These are phyloP conservation scores for Oegoconia quadripuncta DNA, from an alignment of 2,888 invertebrate species.

Conservation along the genomic window DNA sequence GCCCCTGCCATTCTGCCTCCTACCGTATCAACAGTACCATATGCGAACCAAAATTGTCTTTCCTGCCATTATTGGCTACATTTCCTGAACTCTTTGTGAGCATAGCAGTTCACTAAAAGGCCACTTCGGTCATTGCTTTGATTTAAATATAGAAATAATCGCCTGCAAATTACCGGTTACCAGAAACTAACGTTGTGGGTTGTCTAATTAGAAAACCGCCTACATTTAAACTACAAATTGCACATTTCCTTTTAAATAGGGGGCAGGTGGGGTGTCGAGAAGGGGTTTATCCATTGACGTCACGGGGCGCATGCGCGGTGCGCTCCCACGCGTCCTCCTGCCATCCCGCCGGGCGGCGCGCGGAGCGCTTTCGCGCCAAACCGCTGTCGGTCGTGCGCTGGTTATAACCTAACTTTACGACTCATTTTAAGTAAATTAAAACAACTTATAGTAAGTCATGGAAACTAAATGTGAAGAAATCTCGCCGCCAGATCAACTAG, in stretches of 20 bases:
- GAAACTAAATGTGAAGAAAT: slow-evolving; percentile 40
- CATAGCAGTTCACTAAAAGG: slow-evolving; percentile 8
- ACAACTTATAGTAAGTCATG: slow-evolving; percentile 33
- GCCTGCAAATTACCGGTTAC: neutral
- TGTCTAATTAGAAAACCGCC: neutral
- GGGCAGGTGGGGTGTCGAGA: slow-evolving; percentile 26
- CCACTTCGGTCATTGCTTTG: slow-evolving; percentile 7
- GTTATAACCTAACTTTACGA: slow-evolving; percentile 53
- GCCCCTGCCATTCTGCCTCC: slow-evolving; percentile 30
- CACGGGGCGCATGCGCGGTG: slow-evolving; percentile 62
- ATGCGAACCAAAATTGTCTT: slow-evolving; percentile 6
- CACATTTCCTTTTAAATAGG: neutral
- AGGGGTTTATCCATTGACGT: slow-evolving; percentile 57
- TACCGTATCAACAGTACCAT: slow-evolving; percentile 6
- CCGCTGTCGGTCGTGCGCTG: slow-evolving; percentile 53
- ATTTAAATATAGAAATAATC: no score
- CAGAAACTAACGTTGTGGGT: neutral
- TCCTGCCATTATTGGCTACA: slow-evolving; percentile 11
- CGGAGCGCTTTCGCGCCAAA: slow-evolving; percentile 67
- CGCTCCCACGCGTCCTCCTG: slow-evolving; percentile 45
- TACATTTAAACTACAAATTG: neutral
- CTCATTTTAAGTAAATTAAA: slow-evolving; percentile 21
- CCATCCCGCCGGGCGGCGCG: slow-evolving; percentile 24
- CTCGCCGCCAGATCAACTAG: slow-evolving; percentile 34
- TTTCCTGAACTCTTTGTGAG: slow-evolving; percentile 10